Base-by-base conservation (phyloP, 2,113 vertebrate species). In the Callospermophilus lateralis region DNA sequence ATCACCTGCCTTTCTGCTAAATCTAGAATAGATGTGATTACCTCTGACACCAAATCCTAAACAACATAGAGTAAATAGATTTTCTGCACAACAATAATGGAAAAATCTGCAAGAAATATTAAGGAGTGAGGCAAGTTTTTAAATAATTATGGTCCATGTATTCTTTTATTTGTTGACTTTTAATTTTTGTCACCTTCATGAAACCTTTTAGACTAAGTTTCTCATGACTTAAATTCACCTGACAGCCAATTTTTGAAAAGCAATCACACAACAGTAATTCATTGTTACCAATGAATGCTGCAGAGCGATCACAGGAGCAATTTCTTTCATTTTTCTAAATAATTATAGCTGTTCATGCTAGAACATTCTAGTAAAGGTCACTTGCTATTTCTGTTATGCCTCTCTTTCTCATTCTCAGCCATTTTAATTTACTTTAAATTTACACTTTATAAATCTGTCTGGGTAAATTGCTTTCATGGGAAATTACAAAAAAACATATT, bases 321-420 rank as follows among this genome's bases (percentile, higher is more conserved):
- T 92, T 89, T 70, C 48, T 93, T 84, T 84, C 92, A 95, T 83
- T 95, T 93, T 96, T 94, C 68, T 55, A 76, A 96, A 55, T 68
- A 92, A 96, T 94, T 96, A 80, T 17, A 84, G 20, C 10, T 72
- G 24, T 90, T 93, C 55, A 90, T 90, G 24, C 39, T 55, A 78
- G 45, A 74, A 85, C 6, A 65, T 90, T 92, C 32, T 63, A 48
- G 45, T 86, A 97, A 97, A 93, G 63, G 63, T 96, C 89, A 80
- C 28, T 74, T 45, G 34, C 55, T 92, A 78, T 84, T 96, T 95
- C 68, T 83, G 58, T 63, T 65, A 88, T 72, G 26, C 22, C 4
- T 80, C 32, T 30, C 13, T 85, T 84, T 88, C 15, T 92, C 78
- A 88, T 88, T 88, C 45, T 89, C 53, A 73, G 30, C 12, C 45